A percentile compares a stretch with the other conserved stretches of the same genome.
Conservation (phyloP, 2,113 vertebrate species). For the Gadus chalcogrammus region DNA sequence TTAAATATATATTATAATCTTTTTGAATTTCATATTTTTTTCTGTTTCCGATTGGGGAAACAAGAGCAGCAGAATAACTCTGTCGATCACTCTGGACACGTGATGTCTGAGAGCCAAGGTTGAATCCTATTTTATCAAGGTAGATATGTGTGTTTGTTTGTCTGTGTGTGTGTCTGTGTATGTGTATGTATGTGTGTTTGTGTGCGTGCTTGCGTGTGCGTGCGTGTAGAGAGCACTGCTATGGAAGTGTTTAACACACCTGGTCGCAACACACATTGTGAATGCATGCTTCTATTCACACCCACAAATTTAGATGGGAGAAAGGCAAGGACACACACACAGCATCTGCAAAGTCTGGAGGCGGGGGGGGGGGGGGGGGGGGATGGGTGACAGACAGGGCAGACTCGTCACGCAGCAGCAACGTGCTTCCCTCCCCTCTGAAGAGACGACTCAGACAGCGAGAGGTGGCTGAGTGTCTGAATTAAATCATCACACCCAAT, state of each 20-base stretch:
- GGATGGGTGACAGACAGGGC: slow-evolving; percentile 7
- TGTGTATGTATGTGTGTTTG: not conserved
- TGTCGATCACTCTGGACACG: too few species aligned
- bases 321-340: slow-evolving; percentile 12
- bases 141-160: not conserved
- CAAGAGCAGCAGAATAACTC: too few species aligned
- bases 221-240: not conserved
- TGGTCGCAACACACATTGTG: too few species aligned
- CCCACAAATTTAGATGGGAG: not conserved
- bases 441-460: slow-evolving; percentile 3
- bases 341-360: slow-evolving; percentile 40
- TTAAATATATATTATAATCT: too few species aligned
- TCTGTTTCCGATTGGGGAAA: too few species aligned
- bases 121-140: too few species aligned
- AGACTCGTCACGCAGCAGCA: slow-evolving; percentile 35
- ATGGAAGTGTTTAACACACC: not conserved
- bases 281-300: too few species aligned
- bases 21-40: too few species aligned
- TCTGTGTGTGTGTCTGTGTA: not conserved
- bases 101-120: too few species aligned
- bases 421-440: slow-evolving; percentile 33
- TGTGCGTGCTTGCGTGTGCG: not conserved
- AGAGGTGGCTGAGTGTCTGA: slow-evolving; percentile 8
- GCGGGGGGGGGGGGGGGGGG: slow-evolving; percentile 43
- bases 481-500: slow-evolving; percentile 43